phyloP scores from a whole-genome alignment of 2,888 invertebrate species.

The Callyntrura guangdongensis region DNA sequence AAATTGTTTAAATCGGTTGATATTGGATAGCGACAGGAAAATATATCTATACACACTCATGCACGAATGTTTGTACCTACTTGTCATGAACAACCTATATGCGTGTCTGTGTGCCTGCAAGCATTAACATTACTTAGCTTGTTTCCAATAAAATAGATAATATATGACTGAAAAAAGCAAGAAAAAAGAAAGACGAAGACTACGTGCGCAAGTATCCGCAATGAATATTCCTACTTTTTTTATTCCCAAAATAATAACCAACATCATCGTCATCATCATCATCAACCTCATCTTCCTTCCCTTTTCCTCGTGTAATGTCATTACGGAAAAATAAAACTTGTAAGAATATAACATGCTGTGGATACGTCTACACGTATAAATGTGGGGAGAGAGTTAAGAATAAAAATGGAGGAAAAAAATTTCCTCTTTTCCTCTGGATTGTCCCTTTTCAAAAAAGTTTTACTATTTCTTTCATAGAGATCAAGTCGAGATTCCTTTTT shows the following conservation, averaged over 20 bases:
- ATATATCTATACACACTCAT: not conserved
- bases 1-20: not conserved
- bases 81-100: not conserved
- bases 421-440: not conserved
- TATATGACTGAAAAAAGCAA: not conserved
- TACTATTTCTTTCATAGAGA: conserved; percentile 21
- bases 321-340: conserved; percentile 16
- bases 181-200: not conserved
- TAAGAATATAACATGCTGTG: not conserved
- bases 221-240: conserved; percentile 24
- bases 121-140: conserved; percentile 18
- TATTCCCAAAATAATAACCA: conserved; percentile 45
- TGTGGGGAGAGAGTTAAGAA: not conserved
- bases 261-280: not conserved
- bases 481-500: conserved; percentile 34
- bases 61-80: not conserved
- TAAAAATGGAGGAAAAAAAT: not conserved
- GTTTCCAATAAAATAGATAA: conserved; percentile 56
- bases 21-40: no score
- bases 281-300: not conserved
- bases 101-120: not conserved
- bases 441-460: conserved; percentile 4
- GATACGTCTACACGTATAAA: not conserved
- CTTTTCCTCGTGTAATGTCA: not conserved
- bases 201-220: conserved; percentile 24